Evolutionary conservation across 2,797 vertebrate genomes (phyloP), one percentile per base, ranked within the genome.

Genomic region (Labeo calbasu): DNA sequence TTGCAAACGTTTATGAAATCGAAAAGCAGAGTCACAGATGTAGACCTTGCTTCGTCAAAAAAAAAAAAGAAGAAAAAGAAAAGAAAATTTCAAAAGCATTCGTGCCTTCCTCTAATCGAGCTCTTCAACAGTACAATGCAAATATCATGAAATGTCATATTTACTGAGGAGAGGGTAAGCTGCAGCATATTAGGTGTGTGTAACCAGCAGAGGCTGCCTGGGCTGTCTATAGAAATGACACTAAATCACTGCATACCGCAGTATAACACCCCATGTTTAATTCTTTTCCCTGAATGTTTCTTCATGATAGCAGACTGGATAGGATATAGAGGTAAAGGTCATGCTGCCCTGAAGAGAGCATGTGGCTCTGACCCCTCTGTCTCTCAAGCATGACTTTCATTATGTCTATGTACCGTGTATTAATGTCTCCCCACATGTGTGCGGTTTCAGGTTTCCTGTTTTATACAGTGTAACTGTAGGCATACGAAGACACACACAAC

Each of bases 291-390:
- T 96, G 97, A 97, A 98, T 98, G 93, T 98, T 97, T 98, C 95
- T 96, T 96, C 96, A 96, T 97, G 97, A 97, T 97, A 98, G 97
- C 98, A 97, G 98, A 98, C 98, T 99, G 99, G 98, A 99, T 99
- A 99, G 98, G 98, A 99, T 99, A 97, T 96, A 98, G 99, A 99
- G 98, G 98, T 99, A 99, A 97, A 97, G 95, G 95, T 95, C 96
- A 96, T 96, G 96, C 95, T 94, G 95, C 94, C 90, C 91, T 90
- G 90, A 91, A 97, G 97, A 96, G 97, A 98, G 98, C 88, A 98
- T 97, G 85, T 97, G 97, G 97, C 97, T 96, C 96, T 97, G 97
- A 96, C 96, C 96, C 94, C 94, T 96, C 94, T 99, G 97, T 98
- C 96, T 97, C 95, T 97, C 96, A 96, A 98, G 98, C 98, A 99